Evolutionary conservation across 2,113 vertebrate genomes (phyloP), one percentile per base, ranked within the genome.

Genomic region (Cynoglossus semilaevis): DNA sequence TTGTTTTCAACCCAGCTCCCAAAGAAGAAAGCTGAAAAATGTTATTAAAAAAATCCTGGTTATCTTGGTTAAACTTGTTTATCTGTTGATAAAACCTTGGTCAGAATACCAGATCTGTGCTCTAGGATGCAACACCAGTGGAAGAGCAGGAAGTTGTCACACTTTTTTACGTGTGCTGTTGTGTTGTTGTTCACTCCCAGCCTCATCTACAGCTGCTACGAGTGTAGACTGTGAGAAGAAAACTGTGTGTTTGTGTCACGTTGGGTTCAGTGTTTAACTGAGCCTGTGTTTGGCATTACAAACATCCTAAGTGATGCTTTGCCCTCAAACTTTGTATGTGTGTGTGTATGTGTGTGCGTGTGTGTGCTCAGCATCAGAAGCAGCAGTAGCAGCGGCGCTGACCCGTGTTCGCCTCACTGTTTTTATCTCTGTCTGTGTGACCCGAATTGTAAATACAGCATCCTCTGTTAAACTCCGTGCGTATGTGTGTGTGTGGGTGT

Each of bases 371-470:
- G 76, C 72, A 80, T 82, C 62, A 67, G 53, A 63, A 77, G 69
- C 74, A 67, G 29, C 36, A 0, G 67, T 63, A 65, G 71, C 65
- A 65, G 71, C 71, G 51, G 29, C 69, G 19, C 66, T 83, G 86
- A 88, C 82, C 84, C 73, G 34, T 79, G 82, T 81, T 80, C 52
- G 69, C 77, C 77, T 74, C 58, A 1, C 51, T 77, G 80, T 80
- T 82, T 85, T 82, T 82, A 81, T 86, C 79, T 77, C 76, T 58
- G 74, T 40, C 48, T 76, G 64, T 87, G 82, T 84, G 83, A 83
- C 84, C 76, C 72, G 82, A 76, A 88, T 87, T 70, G 77, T 87
- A 88, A 88, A 82, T 75, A 83, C 76, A 63, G 79, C 69, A 80
- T 84, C 62, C 59, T 70, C 36, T 36, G 35, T 77, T 71, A 70